A percentile compares a stretch with the other conserved stretches of the same genome.
phyloP scores from a whole-genome alignment of 2,113 vertebrate species.

The Notiomystis cincta region DNA sequence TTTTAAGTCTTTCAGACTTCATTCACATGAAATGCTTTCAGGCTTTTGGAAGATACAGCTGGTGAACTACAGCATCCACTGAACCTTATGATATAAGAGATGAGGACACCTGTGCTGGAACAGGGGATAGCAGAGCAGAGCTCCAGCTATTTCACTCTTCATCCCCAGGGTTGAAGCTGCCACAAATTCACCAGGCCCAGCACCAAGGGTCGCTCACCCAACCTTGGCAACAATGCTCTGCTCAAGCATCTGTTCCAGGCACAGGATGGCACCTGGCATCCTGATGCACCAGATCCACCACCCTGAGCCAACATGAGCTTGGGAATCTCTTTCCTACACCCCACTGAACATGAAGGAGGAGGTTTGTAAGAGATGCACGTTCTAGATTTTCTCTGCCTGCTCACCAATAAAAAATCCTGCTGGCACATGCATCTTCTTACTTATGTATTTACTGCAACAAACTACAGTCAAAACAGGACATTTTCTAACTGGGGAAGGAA shows the following conservation, averaged over 20 bases:
- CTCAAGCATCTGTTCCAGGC: background rate
- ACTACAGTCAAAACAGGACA: background rate
- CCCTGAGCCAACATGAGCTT: background rate
- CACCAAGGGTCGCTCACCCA: background rate
- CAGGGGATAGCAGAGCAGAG: background rate
- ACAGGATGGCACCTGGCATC: background rate
- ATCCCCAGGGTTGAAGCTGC: background rate
- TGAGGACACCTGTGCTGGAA: background rate
- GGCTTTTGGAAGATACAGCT: background rate
- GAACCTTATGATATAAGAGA: background rate
- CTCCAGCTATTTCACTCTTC: background rate
- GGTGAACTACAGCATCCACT: background rate
- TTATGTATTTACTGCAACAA: background rate
- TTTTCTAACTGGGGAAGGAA: background rate
- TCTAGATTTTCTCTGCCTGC: background rate
- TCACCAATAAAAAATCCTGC: background rate
- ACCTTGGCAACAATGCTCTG: background rate
- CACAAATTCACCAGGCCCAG: background rate
- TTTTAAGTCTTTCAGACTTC: background rate
- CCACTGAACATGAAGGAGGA: background rate
- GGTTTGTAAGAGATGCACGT: background rate
- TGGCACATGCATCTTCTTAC: background rate
- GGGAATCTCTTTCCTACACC: background rate
- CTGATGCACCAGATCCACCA: background rate
- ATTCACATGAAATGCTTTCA: background rate